Conservation (phyloP, 2,113 vertebrate species). For the Hucho hucho region DNA sequence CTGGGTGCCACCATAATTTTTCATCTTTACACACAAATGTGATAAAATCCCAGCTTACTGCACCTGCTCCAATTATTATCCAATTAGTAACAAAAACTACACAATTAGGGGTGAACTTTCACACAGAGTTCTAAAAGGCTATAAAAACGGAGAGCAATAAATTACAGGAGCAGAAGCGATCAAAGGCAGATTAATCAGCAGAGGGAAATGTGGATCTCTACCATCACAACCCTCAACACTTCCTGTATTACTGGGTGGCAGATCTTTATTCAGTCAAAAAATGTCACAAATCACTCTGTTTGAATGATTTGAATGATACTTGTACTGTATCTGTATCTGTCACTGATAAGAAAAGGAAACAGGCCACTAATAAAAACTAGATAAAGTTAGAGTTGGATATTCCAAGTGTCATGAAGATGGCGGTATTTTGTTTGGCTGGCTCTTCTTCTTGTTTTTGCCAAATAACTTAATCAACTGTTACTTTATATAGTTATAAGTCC, state of each 20-base stretch:
- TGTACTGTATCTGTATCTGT: background rate
- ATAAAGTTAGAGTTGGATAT: no score
- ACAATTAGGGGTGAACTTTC: slow-evolving; percentile 74
- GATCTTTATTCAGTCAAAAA: background rate
- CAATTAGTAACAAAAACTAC: slow-evolving; percentile 79
- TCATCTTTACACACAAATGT: slow-evolving; percentile 61
- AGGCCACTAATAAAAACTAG: background rate
- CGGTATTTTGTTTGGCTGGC: no score
- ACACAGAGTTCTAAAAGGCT: slow-evolving; percentile 49
- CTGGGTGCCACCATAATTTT: slow-evolving; percentile 65
- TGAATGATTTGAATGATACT: background rate
- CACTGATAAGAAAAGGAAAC: background rate
- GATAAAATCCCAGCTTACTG: slow-evolving; percentile 73
- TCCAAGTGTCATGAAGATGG: no score
- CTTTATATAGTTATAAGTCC: no score
- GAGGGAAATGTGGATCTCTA: background rate
- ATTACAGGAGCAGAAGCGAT: slow-evolving; percentile 25
- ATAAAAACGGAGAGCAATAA: slow-evolving; percentile 45
- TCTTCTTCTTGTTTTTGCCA: no score
- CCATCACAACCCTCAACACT: background rate
- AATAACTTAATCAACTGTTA: no score
- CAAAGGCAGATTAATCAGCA: slow-evolving; percentile 66
- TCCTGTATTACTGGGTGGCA: background rate
- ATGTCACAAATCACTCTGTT: background rate
- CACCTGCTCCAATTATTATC: slow-evolving; percentile 83